Evolutionary conservation across 2,113 vertebrate genomes (phyloP), one percentile per base, ranked within the genome.

Genomic region (Aix galericulata): DNA sequence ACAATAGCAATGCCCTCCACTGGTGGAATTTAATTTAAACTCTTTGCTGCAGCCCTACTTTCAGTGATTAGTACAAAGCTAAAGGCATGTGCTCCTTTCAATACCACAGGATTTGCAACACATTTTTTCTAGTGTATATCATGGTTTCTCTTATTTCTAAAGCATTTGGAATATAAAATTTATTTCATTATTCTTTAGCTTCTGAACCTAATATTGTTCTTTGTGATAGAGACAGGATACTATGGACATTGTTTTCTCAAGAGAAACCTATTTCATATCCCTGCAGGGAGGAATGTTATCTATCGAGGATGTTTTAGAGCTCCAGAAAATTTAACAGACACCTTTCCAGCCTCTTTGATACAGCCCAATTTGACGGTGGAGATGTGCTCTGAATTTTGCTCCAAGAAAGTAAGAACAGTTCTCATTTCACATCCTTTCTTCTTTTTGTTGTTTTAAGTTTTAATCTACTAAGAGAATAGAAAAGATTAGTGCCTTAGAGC

Each of bases 341-440:
- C 97, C 95, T 98, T 99, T 96, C 98, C 98, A 12, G 88, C 98
- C 96, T 95, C 98, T 87, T 96, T 98, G 79, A 77, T 93, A 23
- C 98, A 98, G 89, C 94, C 97, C 83, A 99, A 99, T 87, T 87
- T 98, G 67, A 99, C 99, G 2, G 97, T 97, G 55, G 99, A 99
- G 96, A 98, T 96, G 89, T 99, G 99, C 98, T 98, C 99, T 1
- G 98, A 99, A 97, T 98, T 98, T 93, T 99, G 99, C 97, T 99
- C 99, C 71, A 98, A 99, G 96, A 99, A 99, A 98, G 99, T 99
- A 98, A 97, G 98, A 92, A 85, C 63, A 42, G 8, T 82, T 90
- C 44, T 87, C 23, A 44, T 94, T 89, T 66, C 52, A 56, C 74
- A 46, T 59, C n/a, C 38, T 95, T 94, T 87, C 53, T 82, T 74